Conservation (phyloP, 92 coral and sea anemone genomes). For the Epizoanthus stellaris region DNA sequence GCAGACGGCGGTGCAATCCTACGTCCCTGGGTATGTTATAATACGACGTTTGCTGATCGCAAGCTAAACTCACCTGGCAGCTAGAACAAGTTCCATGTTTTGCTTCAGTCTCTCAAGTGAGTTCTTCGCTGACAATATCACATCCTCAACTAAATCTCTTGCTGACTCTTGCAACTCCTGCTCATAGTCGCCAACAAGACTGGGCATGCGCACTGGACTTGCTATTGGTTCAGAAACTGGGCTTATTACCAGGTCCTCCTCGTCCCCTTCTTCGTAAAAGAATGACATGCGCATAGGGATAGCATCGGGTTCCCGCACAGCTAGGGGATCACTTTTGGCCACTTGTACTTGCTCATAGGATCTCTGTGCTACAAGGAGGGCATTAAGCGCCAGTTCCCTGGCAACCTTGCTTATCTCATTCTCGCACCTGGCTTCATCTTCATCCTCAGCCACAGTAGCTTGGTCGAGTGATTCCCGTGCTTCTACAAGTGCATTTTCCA, state of each 20-base stretch:
- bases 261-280: slow-evolving; percentile 23
- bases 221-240: slow-evolving; percentile 15
- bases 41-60: neutral
- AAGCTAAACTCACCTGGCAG: slow-evolving; percentile 13
- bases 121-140: slow-evolving; percentile 58
- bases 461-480: too few relatives aligned
- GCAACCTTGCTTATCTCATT: slow-evolving; percentile 51
- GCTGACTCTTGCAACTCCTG: slow-evolving; percentile 55
- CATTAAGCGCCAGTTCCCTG: slow-evolving; percentile 50
- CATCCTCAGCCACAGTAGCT: neutral
- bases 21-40: neutral
- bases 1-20: neutral
- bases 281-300: slow-evolving; percentile 32
- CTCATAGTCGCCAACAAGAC: slow-evolving; percentile 25
- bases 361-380: slow-evolving; percentile 53
- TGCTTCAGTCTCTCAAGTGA: slow-evolving; percentile 50
- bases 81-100: slow-evolving; percentile 23
- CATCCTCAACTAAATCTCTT: slow-evolving; percentile 54
- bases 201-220: slow-evolving; percentile 32
- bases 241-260: neutral
- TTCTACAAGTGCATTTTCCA: too few relatives aligned
- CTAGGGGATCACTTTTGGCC: slow-evolving; percentile 37
- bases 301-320: slow-evolving; percentile 11
- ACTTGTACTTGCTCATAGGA: slow-evolving; percentile 29
- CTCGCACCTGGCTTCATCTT: neutral